These are phyloP conservation scores for Acleris cristana DNA, from an alignment of 2,888 invertebrate species.

Conservation along the genomic window DNA sequence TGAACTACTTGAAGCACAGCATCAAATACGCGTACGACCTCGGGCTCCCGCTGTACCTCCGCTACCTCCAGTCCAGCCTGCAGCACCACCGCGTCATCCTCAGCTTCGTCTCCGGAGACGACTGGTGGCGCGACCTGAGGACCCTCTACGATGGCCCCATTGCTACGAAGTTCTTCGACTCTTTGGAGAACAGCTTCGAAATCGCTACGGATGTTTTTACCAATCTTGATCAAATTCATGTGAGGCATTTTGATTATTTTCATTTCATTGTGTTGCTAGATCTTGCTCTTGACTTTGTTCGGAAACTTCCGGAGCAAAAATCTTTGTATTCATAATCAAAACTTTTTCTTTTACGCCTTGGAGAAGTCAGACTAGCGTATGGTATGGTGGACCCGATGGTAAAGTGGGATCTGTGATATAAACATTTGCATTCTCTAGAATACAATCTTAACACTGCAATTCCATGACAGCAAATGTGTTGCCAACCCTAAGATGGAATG, in stretches of 20 bases:
- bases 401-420: no score
- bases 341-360: no score
- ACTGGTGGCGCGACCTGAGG: constrained; percentile 72
- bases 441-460: no score
- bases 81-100: constrained; percentile 64
- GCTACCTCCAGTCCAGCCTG: constrained; percentile 69
- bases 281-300: background rate
- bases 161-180: constrained; percentile 58
- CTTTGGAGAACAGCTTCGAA: constrained; percentile 65
- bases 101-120: constrained; percentile 64
- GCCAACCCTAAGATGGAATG: no score
- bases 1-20: constrained; percentile 55
- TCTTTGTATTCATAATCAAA: no score
- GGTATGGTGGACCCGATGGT: no score
- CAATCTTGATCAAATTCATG: constrained; percentile 73
- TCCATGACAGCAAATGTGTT: no score
- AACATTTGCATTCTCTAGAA: no score
- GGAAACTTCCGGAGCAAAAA: no score
- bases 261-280: constrained; percentile 1
- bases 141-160: constrained; percentile 62
- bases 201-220: constrained; percentile 65
- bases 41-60: constrained; percentile 64
- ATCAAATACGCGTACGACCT: constrained; percentile 69
- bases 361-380: no score
- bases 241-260: constrained; percentile 49